Conservation (phyloP, 1,140 invertebrate genomes). For the Drosophila miranda region DNA sequence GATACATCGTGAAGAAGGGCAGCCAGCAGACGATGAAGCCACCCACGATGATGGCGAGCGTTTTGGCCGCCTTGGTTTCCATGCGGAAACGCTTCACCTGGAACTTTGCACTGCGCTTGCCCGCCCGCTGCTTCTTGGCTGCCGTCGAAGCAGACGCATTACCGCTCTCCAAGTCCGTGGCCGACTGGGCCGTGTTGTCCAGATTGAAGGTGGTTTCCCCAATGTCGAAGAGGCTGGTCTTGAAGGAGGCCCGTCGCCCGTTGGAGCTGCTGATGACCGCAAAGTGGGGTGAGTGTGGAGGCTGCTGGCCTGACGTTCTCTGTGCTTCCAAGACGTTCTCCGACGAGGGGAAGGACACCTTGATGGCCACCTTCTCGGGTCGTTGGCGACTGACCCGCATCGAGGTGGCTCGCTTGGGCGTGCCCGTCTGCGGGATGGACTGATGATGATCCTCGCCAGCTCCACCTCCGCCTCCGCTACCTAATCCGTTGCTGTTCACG, state of each 20-base stretch:
- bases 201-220: constrained; percentile 76
- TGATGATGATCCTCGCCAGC: constrained; percentile 41
- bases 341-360: constrained; percentile 91
- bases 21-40: constrained; percentile 96
- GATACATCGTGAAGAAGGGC: constrained; percentile 94
- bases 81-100: constrained; percentile 86
- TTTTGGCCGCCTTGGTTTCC: constrained; percentile 95
- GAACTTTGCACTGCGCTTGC: constrained; percentile 83
- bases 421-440: constrained; percentile 22
- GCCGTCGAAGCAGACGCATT: constrained; percentile 44
- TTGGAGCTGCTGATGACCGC: constrained; percentile 64
- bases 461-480: not conserved
- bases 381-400: constrained; percentile 84
- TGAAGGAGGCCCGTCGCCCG: constrained; percentile 60
- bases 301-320: constrained; percentile 82
- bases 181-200: constrained; percentile 30
- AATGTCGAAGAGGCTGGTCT: constrained; percentile 75
- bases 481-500: constrained; percentile 70
- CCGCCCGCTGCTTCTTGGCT: constrained; percentile 82
- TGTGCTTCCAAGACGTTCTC: constrained; percentile 85
- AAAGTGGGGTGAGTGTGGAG: constrained; percentile 84
- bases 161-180: constrained; percentile 45
- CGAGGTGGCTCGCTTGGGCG: constrained; percentile 76
- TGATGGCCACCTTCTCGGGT: constrained; percentile 91
- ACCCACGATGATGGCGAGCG: constrained; percentile 94